Evolutionary conservation across 1,140 invertebrate genomes (phyloP).

Genomic region (Nylanderia fulva): DNA sequence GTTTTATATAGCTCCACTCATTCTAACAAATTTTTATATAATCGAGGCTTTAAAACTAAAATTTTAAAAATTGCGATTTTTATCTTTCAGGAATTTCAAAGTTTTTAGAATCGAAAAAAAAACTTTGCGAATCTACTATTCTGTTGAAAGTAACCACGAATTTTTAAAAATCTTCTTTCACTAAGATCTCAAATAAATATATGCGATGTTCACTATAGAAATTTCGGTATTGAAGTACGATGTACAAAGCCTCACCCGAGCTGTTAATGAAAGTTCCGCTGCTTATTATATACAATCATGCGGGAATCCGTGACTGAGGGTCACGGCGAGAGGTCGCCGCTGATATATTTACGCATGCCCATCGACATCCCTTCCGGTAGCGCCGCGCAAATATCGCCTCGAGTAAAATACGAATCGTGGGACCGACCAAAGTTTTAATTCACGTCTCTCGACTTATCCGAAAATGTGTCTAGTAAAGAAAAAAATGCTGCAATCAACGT

Average conservation of each 20-base stretch:
- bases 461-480: not conserved
- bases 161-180: not conserved
- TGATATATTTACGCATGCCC: slow-evolving; percentile 66
- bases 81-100: no score
- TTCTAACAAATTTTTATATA: no score
- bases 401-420: slow-evolving; percentile 28
- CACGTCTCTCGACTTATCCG: not conserved
- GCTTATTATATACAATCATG: slow-evolving; percentile 44
- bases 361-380: slow-evolving; percentile 52
- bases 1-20: no score
- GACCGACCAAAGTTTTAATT: slow-evolving; percentile 31
- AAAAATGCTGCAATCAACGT: not conserved
- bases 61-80: no score
- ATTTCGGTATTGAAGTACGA: slow-evolving; percentile 9
- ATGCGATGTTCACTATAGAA: not conserved
- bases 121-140: no score
- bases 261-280: slow-evolving; percentile 52
- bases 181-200: not conserved
- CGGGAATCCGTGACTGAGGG: slow-evolving; percentile 52
- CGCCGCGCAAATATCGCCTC: slow-evolving; percentile 23
- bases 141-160: no score
- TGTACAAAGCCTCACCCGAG: not conserved
- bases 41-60: no score
- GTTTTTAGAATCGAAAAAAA: no score
- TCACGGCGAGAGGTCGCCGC: slow-evolving; percentile 67